Evolutionary conservation across 1,140 invertebrate species (phyloP).

Genomic region (Hycleus cichorii): DNA sequence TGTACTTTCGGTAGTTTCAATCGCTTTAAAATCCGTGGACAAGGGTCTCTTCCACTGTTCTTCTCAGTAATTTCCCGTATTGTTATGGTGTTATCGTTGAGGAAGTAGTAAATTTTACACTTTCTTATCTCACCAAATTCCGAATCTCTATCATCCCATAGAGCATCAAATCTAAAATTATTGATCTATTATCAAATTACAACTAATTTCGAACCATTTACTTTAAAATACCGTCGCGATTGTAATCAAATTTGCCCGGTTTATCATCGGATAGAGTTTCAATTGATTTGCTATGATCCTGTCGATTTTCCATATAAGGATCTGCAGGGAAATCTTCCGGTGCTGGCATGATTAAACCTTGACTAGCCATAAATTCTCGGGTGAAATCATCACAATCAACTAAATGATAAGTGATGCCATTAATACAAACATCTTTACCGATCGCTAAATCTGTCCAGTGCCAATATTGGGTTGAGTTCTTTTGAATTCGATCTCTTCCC

Average conservation of each 20-base stretch:
- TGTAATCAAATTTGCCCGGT: slow-evolving; percentile 58
- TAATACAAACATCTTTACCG: slow-evolving; percentile 67
- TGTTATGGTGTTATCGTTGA: slow-evolving; percentile 72
- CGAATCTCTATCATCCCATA: slow-evolving; percentile 65
- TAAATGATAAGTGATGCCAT: slow-evolving; percentile 71
- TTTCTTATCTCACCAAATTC: slow-evolving; percentile 54
- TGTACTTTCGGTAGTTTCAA: slow-evolving; percentile 58
- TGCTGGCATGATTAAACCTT: slow-evolving; percentile 71
- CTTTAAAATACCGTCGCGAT: slow-evolving; percentile 63
- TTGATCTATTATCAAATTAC: background rate
- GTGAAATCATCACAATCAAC: slow-evolving; percentile 75
- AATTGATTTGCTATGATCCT: slow-evolving; percentile 17
- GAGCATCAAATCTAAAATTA: slow-evolving; percentile 58
- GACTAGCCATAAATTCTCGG: slow-evolving; percentile 70
- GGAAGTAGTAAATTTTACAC: slow-evolving; percentile 65
- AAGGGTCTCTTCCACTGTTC: slow-evolving; percentile 67
- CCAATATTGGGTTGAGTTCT: slow-evolving; percentile 55
- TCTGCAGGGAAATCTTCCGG: slow-evolving; percentile 63
- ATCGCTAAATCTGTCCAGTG: slow-evolving; percentile 85
- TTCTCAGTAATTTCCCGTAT: slow-evolving; percentile 62
- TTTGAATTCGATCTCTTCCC: slow-evolving; percentile 63
- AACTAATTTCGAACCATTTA: slow-evolving; percentile 21
- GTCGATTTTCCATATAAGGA: slow-evolving; percentile 52
- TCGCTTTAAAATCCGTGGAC: slow-evolving; percentile 62
- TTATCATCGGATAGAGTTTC: slow-evolving; percentile 46